Percentiles rank a stretch among this genome's conserved stretches.
Conservation (phyloP, 2,797 vertebrate species). For the Notolepis coatsorum region DNA sequence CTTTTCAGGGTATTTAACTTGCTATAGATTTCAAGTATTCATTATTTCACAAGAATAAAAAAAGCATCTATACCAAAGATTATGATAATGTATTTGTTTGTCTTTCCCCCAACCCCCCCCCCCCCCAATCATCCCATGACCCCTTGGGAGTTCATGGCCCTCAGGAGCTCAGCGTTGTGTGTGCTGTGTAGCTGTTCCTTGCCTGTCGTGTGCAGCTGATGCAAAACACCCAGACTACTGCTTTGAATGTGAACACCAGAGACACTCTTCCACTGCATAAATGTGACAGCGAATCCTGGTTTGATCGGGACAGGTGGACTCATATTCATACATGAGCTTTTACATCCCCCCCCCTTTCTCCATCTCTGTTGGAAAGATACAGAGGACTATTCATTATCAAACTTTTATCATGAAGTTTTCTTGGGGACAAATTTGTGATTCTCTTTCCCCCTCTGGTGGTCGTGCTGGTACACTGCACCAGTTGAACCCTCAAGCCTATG, state of each 20-base stretch:
- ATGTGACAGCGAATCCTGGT: conserved; percentile 24
- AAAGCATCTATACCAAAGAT: no score
- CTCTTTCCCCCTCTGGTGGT: conserved; percentile 62
- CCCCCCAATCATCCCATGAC: no score
- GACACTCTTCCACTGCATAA: conserved; percentile 50
- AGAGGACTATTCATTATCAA: background rate
- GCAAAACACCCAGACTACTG: conserved; percentile 56
- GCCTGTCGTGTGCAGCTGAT: conserved; percentile 50
- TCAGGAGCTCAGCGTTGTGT: conserved; percentile 1
- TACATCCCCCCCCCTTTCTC: conserved; percentile 8
- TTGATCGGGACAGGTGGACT: conserved; percentile 5
- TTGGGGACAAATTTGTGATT: background rate
- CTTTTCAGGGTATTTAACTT: no score
- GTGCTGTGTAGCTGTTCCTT: conserved; percentile 17
- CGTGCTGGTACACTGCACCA: conserved; percentile 45
- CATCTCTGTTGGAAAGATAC: conserved; percentile 9
- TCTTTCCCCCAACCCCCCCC: no score
- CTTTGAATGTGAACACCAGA: conserved; percentile 57
- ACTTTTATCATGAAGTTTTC: conserved; percentile 5
- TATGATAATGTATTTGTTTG: no score
- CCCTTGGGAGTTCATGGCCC: no score
- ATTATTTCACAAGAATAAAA: no score
- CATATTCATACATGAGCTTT: conserved; percentile 8
- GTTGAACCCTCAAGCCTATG: conserved; percentile 8
- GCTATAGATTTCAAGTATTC: no score